phyloP scores from a whole-genome alignment of 2,797 vertebrate genomes.

The Gadopsis bispinosus region DNA sequence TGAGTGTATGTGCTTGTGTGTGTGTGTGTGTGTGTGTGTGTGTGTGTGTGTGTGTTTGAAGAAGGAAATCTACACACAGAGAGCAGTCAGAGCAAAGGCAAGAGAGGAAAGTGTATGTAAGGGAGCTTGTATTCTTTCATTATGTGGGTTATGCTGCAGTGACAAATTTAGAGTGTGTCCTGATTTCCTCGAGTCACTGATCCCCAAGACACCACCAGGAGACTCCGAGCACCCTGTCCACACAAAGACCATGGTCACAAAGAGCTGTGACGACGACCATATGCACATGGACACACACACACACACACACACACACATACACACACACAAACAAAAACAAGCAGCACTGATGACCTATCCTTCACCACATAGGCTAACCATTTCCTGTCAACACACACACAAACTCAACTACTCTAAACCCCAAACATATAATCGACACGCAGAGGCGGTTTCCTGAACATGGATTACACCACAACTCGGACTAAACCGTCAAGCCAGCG shows the following conservation, averaged over 20 bases:
- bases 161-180: slow-evolving; percentile 89
- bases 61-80: slow-evolving; percentile 34
- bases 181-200: slow-evolving; percentile 86
- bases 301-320: slow-evolving; percentile 21
- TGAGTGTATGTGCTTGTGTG: slow-evolving; percentile 50
- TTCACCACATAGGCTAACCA: slow-evolving; percentile 72
- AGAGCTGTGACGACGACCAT: slow-evolving; percentile 56
- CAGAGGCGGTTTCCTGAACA: slow-evolving; percentile 69
- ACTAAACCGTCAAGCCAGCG: slow-evolving; percentile 38
- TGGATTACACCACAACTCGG: slow-evolving; percentile 34
- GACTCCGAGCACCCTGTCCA: slow-evolving; percentile 78
- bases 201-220: slow-evolving; percentile 82
- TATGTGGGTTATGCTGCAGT: slow-evolving; percentile 89
- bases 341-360: slow-evolving; percentile 55
- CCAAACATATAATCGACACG: slow-evolving; percentile 78
- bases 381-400: slow-evolving; percentile 72
- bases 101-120: slow-evolving; percentile 39
- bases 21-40: slow-evolving; percentile 36
- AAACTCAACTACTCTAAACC: slow-evolving; percentile 70
- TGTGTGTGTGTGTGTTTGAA: slow-evolving; percentile 36
- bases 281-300: slow-evolving; percentile 29
- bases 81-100: slow-evolving; percentile 37
- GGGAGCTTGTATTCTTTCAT: slow-evolving; percentile 80
- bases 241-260: slow-evolving; percentile 62
- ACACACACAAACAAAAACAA: slow-evolving; percentile 30